phyloP scores from a whole-genome alignment of 2,113 vertebrate species.

The Gymnobelideus leadbeateri region DNA sequence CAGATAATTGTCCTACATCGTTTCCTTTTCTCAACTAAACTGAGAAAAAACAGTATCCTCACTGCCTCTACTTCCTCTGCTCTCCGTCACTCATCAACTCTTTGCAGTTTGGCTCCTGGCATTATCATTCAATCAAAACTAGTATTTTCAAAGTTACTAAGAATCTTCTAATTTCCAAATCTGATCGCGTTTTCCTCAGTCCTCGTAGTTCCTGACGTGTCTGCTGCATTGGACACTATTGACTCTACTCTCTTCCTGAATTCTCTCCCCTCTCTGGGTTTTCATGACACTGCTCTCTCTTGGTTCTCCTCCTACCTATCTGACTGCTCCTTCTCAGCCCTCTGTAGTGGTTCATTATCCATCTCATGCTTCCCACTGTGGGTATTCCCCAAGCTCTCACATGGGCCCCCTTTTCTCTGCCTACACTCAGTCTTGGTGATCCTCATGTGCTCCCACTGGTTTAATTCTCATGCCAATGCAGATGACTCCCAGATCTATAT shows the following conservation, averaged over 20 bases:
- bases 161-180: background rate
- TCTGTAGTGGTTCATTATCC: too few relatives aligned
- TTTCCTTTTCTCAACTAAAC: background rate
- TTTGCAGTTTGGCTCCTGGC: background rate
- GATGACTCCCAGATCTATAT: too few relatives aligned
- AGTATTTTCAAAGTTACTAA: background rate
- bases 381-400: too few relatives aligned
- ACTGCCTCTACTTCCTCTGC: background rate
- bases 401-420: too few relatives aligned
- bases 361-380: too few relatives aligned
- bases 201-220: background rate
- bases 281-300: background rate
- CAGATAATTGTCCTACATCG: background rate
- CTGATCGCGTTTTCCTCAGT: background rate
- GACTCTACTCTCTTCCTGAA: background rate
- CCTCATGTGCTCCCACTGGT: too few relatives aligned
- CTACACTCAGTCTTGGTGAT: too few relatives aligned
- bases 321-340: too few relatives aligned
- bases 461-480: too few relatives aligned
- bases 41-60: background rate
- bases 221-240: background rate
- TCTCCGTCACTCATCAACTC: background rate
- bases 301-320: too few relatives aligned
- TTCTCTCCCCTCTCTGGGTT: too few relatives aligned
- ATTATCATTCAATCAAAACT: background rate